Evolutionary conservation across 2,888 invertebrate species (phyloP).

Genomic region (Hoplodrina blanda): DNA sequence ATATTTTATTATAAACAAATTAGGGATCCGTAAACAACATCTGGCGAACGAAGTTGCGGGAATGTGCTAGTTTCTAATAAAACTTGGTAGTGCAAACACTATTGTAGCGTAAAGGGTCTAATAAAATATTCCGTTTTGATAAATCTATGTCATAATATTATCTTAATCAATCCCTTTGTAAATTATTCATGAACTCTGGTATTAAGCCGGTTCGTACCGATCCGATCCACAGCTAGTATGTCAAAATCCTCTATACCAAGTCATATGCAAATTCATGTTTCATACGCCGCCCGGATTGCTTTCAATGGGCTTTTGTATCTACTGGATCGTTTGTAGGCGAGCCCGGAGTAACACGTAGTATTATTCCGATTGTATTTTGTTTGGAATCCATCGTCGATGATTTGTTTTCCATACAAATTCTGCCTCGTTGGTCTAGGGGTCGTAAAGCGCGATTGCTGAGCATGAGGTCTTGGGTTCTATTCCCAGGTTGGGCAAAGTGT

Average conservation of each 20-base stretch:
- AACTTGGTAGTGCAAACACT: too few relatives aligned
- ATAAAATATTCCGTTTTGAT: conserved; percentile 18
- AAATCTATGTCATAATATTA: conserved; percentile 12
- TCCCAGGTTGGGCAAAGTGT: too few relatives aligned
- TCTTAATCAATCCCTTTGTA: conserved; percentile 28
- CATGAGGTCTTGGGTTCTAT: too few relatives aligned
- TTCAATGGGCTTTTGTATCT: conserved; percentile 50
- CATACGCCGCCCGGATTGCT: conserved; percentile 54
- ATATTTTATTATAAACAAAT: too few relatives aligned
- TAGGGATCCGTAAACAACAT: too few relatives aligned
- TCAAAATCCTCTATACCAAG: conserved; percentile 53
- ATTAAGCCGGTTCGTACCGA: conserved; percentile 25
- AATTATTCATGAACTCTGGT: conserved; percentile 40
- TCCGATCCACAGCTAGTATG: conserved; percentile 4
- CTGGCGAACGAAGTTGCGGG: too few relatives aligned
- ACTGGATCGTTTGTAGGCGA: conserved; percentile 39
- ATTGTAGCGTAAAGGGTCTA: background rate
- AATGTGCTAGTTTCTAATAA: too few relatives aligned
- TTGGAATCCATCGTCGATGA: conserved; percentile 17
- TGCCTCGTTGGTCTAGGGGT: too few relatives aligned
- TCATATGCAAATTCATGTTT: conserved; percentile 63
- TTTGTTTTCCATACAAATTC: conserved; percentile 4
- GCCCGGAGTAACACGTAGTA: conserved; percentile 31
- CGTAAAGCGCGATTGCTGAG: too few relatives aligned
- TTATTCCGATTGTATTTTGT: conserved; percentile 50